These are phyloP conservation scores for Aplodontia rufa DNA, from an alignment of 2,113 vertebrate genomes.

Conservation along the genomic window DNA sequence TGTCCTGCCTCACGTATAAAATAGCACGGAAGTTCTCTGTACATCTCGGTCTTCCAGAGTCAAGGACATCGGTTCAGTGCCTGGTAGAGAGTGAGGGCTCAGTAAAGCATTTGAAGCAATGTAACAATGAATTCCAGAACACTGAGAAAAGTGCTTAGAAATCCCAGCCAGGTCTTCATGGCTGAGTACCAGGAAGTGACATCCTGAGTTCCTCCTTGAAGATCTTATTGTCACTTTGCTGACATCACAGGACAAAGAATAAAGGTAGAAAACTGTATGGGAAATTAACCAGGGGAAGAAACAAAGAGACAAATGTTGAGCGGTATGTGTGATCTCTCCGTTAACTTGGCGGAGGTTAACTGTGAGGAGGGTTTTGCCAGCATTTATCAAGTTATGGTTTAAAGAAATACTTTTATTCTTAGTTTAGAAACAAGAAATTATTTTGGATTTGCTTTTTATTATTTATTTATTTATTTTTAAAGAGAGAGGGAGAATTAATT, in stretches of 20 bases:
- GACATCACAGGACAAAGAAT: neutral
- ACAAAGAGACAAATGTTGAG: neutral
- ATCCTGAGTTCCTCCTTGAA: neutral
- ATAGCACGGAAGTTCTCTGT: neutral
- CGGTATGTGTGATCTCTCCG: neutral
- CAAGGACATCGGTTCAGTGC: neutral
- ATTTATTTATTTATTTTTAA: no score
- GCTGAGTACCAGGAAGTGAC: neutral
- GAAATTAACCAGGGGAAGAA: neutral
- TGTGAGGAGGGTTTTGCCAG: neutral
- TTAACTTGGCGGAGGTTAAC: neutral
- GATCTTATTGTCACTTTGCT: neutral
- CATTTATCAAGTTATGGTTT: neutral
- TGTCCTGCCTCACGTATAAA: neutral
- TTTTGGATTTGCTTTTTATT: conserved; percentile 30
- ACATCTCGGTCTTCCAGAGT: neutral
- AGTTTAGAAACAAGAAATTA: neutral
- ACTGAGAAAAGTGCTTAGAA: neutral
- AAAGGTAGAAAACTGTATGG: neutral
- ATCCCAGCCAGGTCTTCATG: neutral
- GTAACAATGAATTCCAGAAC: neutral
- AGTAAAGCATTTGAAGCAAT: neutral
- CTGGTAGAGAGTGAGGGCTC: neutral
- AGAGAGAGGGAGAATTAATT: no score
- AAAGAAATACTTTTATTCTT: neutral